Evolutionary conservation across 2,888 invertebrate genomes (phyloP).

Genomic region (Pachymerium ferrugineum): DNA sequence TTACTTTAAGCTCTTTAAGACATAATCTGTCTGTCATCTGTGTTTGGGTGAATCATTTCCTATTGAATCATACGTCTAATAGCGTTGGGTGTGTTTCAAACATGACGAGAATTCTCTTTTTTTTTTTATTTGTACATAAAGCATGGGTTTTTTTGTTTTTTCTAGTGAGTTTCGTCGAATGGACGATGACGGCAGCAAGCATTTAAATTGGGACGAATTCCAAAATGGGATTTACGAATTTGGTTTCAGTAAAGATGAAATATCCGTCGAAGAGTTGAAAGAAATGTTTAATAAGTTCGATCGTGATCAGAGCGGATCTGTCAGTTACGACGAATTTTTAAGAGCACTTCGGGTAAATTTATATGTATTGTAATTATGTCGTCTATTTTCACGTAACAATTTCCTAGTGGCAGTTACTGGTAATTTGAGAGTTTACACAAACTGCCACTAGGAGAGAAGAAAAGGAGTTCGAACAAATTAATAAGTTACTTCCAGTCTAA

Average conservation of each 20-base stretch:
- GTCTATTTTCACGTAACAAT: too few relatives aligned
- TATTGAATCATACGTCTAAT: too few relatives aligned
- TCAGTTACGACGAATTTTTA: slow-evolving; percentile 86
- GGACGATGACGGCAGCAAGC: slow-evolving; percentile 85
- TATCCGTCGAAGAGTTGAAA: slow-evolving; percentile 62
- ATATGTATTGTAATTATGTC: too few relatives aligned
- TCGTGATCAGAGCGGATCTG: slow-evolving; percentile 71
- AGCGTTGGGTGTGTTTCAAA: too few relatives aligned
- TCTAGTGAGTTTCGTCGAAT: slow-evolving; percentile 74
- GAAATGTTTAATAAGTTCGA: slow-evolving; percentile 71
- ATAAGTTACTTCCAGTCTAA: too few relatives aligned
- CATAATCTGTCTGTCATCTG: too few relatives aligned
- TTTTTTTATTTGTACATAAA: neutral
- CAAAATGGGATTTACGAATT: slow-evolving; percentile 68
- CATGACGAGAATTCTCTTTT: neutral
- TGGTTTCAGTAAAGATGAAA: slow-evolving; percentile 50
- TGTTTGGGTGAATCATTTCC: too few relatives aligned
- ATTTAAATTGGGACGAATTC: slow-evolving; percentile 75
- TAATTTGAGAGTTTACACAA: too few relatives aligned
- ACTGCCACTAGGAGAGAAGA: too few relatives aligned
- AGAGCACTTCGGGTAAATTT: slow-evolving; percentile 66
- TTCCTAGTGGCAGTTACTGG: too few relatives aligned
- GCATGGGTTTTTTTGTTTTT: slow-evolving; percentile 32
- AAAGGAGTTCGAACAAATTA: too few relatives aligned
- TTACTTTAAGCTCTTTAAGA: too few relatives aligned